Evolutionary conservation across 2,888 invertebrate species (phyloP).

Genomic region (Ormyrus pomaceus): DNA sequence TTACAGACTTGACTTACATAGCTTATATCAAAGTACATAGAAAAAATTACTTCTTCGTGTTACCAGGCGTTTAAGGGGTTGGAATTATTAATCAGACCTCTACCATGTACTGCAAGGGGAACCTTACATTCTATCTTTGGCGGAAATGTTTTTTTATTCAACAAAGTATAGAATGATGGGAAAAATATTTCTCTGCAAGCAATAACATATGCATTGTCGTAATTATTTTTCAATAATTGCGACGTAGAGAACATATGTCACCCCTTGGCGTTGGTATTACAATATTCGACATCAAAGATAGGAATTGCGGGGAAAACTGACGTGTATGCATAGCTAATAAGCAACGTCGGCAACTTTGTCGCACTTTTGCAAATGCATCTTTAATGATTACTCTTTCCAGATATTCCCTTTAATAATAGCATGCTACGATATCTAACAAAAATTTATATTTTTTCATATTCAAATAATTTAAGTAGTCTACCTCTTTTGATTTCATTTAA

Average conservation of each 20-base stretch:
- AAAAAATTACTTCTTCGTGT: constrained; percentile 35
- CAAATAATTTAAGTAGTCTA: too few species aligned
- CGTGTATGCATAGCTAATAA: constrained; percentile 33
- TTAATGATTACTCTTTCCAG: background rate
- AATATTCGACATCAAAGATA: constrained; percentile 18
- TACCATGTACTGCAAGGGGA: too few species aligned
- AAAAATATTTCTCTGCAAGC: background rate
- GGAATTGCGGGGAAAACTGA: constrained; percentile 17
- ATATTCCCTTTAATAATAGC: background rate
- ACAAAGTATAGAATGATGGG: background rate
- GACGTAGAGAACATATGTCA: background rate
- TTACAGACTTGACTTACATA: background rate
- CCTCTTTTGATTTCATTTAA: too few species aligned
- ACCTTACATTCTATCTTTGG: background rate
- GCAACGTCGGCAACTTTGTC: background rate
- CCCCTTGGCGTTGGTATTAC: background rate
- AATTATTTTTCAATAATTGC: constrained; percentile 40
- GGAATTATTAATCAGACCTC: constrained; percentile 22
- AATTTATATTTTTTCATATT: background rate
- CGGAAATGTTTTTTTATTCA: constrained; percentile 21
- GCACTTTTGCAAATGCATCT: constrained; percentile 12
- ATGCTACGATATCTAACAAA: background rate
- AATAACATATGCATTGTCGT: constrained; percentile 15
- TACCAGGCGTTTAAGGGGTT: background rate
- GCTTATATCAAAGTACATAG: constrained; percentile 8